A percentile compares a stretch with the other conserved stretches of the same genome.
Conservation (phyloP, 2,888 invertebrate species). For the Panopea generosa region DNA sequence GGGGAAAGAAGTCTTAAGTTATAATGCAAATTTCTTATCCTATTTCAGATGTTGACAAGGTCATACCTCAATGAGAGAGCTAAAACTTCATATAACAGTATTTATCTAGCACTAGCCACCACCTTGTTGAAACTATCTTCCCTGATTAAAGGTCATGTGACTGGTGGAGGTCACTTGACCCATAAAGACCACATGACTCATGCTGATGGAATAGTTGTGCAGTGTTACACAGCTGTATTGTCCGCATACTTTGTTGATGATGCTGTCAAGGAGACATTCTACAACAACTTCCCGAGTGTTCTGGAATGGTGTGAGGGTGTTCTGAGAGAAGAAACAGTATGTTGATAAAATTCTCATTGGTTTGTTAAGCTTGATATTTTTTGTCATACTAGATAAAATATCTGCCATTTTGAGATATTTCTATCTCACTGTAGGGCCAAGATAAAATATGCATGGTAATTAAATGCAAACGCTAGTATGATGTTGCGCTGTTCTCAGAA, state of each 20-base stretch:
- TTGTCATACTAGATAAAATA: neutral
- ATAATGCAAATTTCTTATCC: too few relatives aligned
- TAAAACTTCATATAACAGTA: conserved; percentile 18
- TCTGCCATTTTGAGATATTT: too few relatives aligned
- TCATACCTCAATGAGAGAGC: conserved; percentile 48
- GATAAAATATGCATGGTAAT: too few relatives aligned
- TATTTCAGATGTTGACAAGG: conserved; percentile 48
- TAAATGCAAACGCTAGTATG: too few relatives aligned
- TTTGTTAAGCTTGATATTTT: neutral
- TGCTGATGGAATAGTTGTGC: conserved; percentile 26
- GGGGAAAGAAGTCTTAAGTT: too few relatives aligned
- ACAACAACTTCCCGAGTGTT: conserved; percentile 8
- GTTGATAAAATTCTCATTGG: neutral
- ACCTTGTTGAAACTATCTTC: conserved; percentile 13
- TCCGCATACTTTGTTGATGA: conserved; percentile 10
- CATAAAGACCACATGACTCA: too few relatives aligned
- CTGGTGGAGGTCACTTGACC: too few relatives aligned
- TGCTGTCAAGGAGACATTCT: conserved; percentile 12
- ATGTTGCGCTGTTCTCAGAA: too few relatives aligned
- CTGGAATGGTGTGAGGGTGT: conserved; percentile 40
- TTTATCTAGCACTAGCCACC: conserved; percentile 30
- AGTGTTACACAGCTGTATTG: conserved; percentile 26
- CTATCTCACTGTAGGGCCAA: too few relatives aligned
- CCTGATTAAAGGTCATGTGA: conserved; percentile 6
- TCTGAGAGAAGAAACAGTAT: conserved; percentile 9